Conservation (phyloP, 2,113 vertebrate species). For the Madoqua kirkii region DNA sequence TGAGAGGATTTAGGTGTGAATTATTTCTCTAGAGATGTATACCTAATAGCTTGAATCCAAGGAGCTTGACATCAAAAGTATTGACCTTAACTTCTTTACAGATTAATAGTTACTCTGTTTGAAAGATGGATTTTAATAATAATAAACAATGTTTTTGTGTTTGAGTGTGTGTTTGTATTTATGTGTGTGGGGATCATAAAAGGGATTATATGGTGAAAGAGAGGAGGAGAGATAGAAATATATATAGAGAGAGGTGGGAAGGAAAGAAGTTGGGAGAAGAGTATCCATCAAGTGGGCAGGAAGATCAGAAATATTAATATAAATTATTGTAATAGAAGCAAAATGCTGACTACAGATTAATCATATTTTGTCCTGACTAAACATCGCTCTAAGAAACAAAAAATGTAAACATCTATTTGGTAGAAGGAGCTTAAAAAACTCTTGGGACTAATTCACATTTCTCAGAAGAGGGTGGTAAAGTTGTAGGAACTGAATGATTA, state of each 20-base stretch:
- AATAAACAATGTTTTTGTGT: neutral
- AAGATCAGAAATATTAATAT: neutral
- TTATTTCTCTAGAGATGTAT: neutral
- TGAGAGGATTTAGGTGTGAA: neutral
- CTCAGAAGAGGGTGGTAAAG: neutral
- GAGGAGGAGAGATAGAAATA: neutral
- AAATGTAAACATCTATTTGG: neutral
- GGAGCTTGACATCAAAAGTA: neutral
- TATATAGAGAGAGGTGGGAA: neutral
- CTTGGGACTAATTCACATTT: neutral
- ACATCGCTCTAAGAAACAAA: neutral
- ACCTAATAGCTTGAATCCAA: neutral
- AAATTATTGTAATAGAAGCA: neutral
- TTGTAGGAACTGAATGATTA: neutral
- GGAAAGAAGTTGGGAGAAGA: neutral
- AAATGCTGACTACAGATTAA: neutral
- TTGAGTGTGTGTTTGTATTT: rapidly evolving
- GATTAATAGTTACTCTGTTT: neutral
- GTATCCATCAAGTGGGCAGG: neutral
- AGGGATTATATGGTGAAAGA: neutral
- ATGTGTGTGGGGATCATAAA: neutral
- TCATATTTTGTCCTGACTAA: neutral
- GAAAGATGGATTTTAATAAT: neutral
- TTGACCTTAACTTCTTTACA: neutral
- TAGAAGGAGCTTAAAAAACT: neutral